Conservation (phyloP, 1,140 invertebrate genomes). For the Drosophila baimaii region DNA sequence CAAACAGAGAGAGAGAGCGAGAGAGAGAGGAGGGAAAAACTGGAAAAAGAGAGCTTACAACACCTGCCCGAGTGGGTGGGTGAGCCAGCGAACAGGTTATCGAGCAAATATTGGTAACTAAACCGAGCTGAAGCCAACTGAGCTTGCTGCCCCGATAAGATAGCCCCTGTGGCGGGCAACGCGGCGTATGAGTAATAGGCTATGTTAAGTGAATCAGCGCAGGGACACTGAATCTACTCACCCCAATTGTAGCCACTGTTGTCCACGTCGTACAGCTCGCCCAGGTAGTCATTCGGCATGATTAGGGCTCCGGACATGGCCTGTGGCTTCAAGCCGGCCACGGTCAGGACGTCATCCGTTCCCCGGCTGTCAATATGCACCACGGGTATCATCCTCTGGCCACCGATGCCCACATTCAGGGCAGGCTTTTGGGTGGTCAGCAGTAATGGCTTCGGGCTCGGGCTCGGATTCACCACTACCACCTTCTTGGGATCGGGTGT, state of each 20-base stretch:
- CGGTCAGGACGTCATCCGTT: slow-evolving; percentile 68
- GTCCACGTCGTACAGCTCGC: slow-evolving; percentile 74
- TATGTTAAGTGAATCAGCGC: slow-evolving; percentile 59
- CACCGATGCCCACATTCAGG: slow-evolving; percentile 6
- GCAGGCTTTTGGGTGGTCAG: slow-evolving; percentile 26
- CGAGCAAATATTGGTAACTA: slow-evolving; percentile 78
- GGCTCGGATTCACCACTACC: slow-evolving; percentile 14
- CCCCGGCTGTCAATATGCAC: slow-evolving; percentile 58
- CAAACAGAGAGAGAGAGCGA: slow-evolving; percentile 28
- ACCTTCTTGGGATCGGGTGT: slow-evolving; percentile 42
- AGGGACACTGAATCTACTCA: slow-evolving; percentile 64
- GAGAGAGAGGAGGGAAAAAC: slow-evolving; percentile 14
- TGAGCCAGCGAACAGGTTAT: slow-evolving; percentile 58
- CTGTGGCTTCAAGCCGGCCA: slow-evolving; percentile 64
- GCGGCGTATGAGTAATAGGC: slow-evolving; percentile 71
- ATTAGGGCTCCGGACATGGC: slow-evolving; percentile 65
- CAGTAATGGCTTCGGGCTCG: background rate
- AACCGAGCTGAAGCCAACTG: slow-evolving; percentile 41
- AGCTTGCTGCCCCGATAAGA: slow-evolving; percentile 64
- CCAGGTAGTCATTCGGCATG: slow-evolving; percentile 66
- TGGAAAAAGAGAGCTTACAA: slow-evolving; percentile 21
- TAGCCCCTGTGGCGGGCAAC: slow-evolving; percentile 40
- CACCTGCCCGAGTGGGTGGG: slow-evolving; percentile 42
- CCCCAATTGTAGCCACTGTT: slow-evolving; percentile 79
- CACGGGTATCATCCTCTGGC: slow-evolving; percentile 46